Evolutionary conservation across 2,888 invertebrate species (phyloP).

Genomic region (Corythucha ciliata): DNA sequence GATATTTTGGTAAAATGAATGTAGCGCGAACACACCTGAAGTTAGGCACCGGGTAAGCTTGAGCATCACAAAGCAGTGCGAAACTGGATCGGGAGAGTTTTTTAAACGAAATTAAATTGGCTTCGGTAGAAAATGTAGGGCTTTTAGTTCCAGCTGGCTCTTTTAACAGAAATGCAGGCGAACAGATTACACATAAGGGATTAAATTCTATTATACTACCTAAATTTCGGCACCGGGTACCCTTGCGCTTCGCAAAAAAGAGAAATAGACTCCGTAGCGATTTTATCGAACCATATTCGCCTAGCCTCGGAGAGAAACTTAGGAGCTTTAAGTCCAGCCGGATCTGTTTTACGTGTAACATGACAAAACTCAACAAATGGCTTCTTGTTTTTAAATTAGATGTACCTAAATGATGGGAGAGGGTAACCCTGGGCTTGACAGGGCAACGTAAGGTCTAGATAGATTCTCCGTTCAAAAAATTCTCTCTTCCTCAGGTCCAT

Average conservation of each 20-base stretch:
- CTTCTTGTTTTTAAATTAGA: background rate
- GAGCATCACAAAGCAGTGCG: constrained; percentile 42
- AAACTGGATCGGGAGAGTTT: constrained; percentile 18
- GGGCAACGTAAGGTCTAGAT: constrained; percentile 49
- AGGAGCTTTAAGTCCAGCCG: constrained; percentile 56
- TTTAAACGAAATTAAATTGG: constrained; percentile 24
- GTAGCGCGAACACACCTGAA: constrained; percentile 43
- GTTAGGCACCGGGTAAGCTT: constrained; percentile 49
- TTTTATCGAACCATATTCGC: constrained; percentile 35
- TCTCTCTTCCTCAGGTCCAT: constrained; percentile 38
- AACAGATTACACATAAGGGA: constrained; percentile 26
- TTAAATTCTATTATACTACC: constrained; percentile 38
- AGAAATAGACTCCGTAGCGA: constrained; percentile 27
- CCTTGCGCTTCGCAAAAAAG: constrained; percentile 50
- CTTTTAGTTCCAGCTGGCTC: constrained; percentile 43
- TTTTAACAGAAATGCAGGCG: too few relatives aligned
- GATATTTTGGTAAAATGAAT: too few relatives aligned
- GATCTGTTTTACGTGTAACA: constrained; percentile 46
- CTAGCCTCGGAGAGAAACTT: constrained; percentile 54
- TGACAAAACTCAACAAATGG: too few relatives aligned
- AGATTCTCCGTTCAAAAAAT: background rate
- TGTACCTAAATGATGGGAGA: constrained; percentile 51
- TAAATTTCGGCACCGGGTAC: constrained; percentile 47
- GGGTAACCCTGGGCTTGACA: constrained; percentile 65
- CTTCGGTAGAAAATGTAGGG: constrained; percentile 40